Conservation (phyloP, 2,888 invertebrate species). For the Euproctis similis region DNA sequence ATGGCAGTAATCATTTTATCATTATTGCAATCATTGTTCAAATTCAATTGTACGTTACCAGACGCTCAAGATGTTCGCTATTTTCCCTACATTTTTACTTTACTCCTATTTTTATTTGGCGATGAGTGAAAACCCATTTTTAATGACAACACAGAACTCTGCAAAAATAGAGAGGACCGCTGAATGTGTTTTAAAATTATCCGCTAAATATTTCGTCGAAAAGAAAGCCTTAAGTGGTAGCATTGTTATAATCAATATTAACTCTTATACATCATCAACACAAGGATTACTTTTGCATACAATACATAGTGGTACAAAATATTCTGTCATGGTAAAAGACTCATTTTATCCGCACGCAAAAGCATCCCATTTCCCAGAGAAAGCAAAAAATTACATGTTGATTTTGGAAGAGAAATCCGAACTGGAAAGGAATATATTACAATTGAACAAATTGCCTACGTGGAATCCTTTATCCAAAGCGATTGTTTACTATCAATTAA, state of each 20-base stretch:
- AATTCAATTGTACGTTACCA: slow-evolving; percentile 13
- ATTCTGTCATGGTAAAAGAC: slow-evolving; percentile 72
- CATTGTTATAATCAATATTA: slow-evolving; percentile 68
- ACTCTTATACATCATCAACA: slow-evolving; percentile 57
- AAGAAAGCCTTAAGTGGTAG: slow-evolving; percentile 68
- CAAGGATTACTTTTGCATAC: slow-evolving; percentile 58
- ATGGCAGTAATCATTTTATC: slow-evolving; percentile 12
- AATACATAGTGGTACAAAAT: slow-evolving; percentile 61
- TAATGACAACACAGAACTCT: slow-evolving; percentile 51
- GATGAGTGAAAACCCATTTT: slow-evolving; percentile 44
- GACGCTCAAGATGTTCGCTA: slow-evolving; percentile 29
- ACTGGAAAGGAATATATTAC: slow-evolving; percentile 58
- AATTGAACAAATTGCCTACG: slow-evolving; percentile 63
- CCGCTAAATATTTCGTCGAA: slow-evolving; percentile 70
- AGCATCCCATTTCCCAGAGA: slow-evolving; percentile 71
- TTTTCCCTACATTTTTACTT: slow-evolving; percentile 23
- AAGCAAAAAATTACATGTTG: slow-evolving; percentile 73
- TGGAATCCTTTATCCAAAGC: slow-evolving; percentile 72
- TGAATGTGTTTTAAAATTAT: slow-evolving; percentile 69
- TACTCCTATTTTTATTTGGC: slow-evolving; percentile 30
- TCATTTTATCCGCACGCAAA: slow-evolving; percentile 65
- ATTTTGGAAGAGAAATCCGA: slow-evolving; percentile 67
- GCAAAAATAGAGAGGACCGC: slow-evolving; percentile 58
- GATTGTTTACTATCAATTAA: slow-evolving; percentile 56
- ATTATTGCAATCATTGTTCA: slow-evolving; percentile 12